Evolutionary conservation across 2,113 vertebrate species (phyloP).

Genomic region (Clarias macrocephalus): DNA sequence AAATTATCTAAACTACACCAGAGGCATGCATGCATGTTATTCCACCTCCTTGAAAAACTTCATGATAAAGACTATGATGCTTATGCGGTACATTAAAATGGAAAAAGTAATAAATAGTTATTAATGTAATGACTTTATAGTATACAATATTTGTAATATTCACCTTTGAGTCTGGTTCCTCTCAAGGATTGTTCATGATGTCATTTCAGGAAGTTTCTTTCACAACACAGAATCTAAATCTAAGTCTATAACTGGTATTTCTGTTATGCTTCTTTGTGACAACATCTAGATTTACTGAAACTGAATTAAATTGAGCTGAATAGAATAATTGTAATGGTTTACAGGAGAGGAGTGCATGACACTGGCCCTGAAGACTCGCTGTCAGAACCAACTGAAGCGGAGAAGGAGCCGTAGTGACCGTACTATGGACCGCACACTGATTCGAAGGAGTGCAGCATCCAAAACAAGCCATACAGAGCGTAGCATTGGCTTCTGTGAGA

Average conservation of each 20-base stretch:
- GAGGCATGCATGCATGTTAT: not conserved
- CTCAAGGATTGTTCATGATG: not conserved
- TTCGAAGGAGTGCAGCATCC: conserved; percentile 17
- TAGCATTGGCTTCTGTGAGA: conserved; percentile 70
- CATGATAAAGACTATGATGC: not conserved
- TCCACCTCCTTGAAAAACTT: not conserved
- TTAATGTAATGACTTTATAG: not conserved
- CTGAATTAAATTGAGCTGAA: not conserved
- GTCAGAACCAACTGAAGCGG: conserved; percentile 78
- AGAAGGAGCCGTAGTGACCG: conserved; percentile 65
- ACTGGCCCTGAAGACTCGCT: conserved; percentile 73
- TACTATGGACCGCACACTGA: conserved; percentile 46
- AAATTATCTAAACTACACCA: not conserved
- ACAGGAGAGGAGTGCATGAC: conserved; percentile 76
- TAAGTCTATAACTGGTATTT: not conserved
- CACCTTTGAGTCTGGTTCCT: not conserved
- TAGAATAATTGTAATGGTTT: not conserved
- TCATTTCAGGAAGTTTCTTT: not conserved
- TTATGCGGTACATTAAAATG: not conserved
- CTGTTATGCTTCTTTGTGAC: not conserved
- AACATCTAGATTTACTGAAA: not conserved
- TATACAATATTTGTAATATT: not conserved
- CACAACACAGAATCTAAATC: not conserved
- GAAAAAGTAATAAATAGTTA: no score
- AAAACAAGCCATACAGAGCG: conserved; percentile 53